phyloP scores from a whole-genome alignment of 2,888 invertebrate species.

The Nomada fucata region DNA sequence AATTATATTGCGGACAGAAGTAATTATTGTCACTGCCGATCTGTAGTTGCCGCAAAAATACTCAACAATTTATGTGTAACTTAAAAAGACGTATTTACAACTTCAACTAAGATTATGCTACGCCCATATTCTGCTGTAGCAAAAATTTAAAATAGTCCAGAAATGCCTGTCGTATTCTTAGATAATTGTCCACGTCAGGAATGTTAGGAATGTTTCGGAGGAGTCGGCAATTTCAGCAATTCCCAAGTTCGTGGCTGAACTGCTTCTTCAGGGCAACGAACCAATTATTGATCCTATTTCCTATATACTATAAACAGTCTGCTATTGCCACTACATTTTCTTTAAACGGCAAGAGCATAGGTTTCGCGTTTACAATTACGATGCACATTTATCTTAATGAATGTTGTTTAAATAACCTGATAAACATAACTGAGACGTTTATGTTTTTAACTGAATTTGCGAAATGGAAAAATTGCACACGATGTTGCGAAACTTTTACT shows the following conservation, averaged over 20 bases:
- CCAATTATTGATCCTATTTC: constrained; percentile 16
- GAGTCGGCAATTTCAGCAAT: neutral
- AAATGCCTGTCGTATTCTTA: constrained; percentile 6
- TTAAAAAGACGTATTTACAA: neutral
- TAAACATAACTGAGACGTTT: too few species aligned
- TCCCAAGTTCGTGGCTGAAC: neutral
- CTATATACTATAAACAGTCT: constrained; percentile 7
- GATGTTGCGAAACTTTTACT: too few species aligned
- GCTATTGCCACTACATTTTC: neutral
- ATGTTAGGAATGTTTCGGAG: constrained; percentile 2
- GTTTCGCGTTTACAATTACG: too few species aligned
- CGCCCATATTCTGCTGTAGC: neutral
- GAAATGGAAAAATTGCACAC: too few species aligned
- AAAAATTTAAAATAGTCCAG: constrained; percentile 10
- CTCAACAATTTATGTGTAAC: neutral
- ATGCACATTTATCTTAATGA: too few species aligned
- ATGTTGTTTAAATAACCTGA: too few species aligned
- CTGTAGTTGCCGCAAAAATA: neutral
- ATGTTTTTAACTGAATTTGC: too few species aligned
- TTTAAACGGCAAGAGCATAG: too few species aligned
- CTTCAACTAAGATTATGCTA: too few species aligned
- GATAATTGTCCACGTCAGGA: neutral
- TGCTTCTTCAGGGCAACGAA: constrained; percentile 1
- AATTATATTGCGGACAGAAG: neutral
- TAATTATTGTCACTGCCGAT: neutral